phyloP scores from a whole-genome alignment of 2,888 invertebrate genomes.

The Chaitophorus viminalis region DNA sequence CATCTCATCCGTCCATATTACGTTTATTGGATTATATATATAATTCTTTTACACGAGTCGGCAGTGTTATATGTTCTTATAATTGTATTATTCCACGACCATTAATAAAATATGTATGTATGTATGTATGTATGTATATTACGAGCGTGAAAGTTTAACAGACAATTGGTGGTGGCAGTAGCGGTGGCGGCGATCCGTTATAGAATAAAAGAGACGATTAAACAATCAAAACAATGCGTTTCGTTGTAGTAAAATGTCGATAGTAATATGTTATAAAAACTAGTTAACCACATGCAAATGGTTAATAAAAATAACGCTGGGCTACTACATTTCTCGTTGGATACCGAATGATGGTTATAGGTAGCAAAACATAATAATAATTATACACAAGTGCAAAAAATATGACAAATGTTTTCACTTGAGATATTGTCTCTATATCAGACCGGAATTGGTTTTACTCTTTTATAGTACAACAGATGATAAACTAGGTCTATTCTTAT shows the following conservation, averaged over 20 bases:
- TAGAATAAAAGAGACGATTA: constrained; percentile 33
- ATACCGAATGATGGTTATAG: not conserved
- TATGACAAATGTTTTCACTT: constrained; percentile 30
- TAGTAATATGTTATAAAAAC: constrained; percentile 3
- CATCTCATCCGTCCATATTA: not conserved
- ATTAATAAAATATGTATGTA: too few relatives aligned
- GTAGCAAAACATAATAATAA: not conserved
- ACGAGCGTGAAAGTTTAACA: constrained; percentile 27
- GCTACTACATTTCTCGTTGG: not conserved
- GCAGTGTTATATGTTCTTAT: not conserved
- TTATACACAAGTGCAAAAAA: not conserved
- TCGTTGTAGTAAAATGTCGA: constrained; percentile 20
- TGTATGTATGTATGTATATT: not conserved
- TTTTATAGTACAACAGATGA: not conserved
- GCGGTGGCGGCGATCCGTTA: not conserved
- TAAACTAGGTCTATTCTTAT: not conserved
- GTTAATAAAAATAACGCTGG: constrained; percentile 28
- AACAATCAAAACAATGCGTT: constrained; percentile 25
- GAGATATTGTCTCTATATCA: constrained; percentile 10
- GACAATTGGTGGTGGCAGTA: not conserved
- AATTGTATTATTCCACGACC: not conserved
- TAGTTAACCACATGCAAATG: not conserved
- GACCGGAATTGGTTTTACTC: not conserved
- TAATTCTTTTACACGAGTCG: not conserved
- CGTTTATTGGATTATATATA: not conserved